Evolutionary conservation across 2,797 vertebrate species (phyloP), one percentile per base, ranked within the genome.

Genomic region (Gymnopithys bicolor): DNA sequence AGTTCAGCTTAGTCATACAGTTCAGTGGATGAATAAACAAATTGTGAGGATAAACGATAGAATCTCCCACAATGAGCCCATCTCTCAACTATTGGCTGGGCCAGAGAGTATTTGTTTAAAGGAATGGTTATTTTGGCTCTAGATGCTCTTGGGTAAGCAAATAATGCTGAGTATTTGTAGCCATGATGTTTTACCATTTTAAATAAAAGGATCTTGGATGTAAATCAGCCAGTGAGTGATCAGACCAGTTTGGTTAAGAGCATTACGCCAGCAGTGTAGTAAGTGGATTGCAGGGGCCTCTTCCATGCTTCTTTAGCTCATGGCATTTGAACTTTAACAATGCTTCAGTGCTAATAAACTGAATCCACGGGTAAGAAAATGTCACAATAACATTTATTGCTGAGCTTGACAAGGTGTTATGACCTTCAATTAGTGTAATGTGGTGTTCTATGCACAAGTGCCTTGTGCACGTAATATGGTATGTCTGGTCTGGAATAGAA

Each of bases 391-490:
- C 74, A 32, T 84, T 71, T 89, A 25, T 68, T 83, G 39, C 60
- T 66, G 43, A 78, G 21, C 39, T 18, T 83, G 46, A 60, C 11
- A 27, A 82, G 80, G 49, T n/a, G 4, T 68, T 80, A 25, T 1
- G 9, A 15, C 59, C 55, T 79, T 93, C 59, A 41, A 0, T 80
- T 63, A 74, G 9, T 28, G 7, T 56, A 28, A 35, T 33, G 5
- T 2, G 2, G 2, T 75, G 49, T 69, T 79, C 58, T n/a, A 13
- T 52, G 16, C 11, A 32, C 13, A 30, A 79, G 27, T 74, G 39
- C 30, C n/a, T 59, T 83, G 25, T 43, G 2, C 46, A 3, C 4
- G 0, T 46, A 25, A 48, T 68, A 9, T 1, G 0, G 32, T 15
- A 10, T 27, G 32, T 76, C 51, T 62, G 64, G 16, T 62, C 66